Base-by-base conservation (phyloP, 2,113 vertebrate species). In the Lophius piscatorius region DNA sequence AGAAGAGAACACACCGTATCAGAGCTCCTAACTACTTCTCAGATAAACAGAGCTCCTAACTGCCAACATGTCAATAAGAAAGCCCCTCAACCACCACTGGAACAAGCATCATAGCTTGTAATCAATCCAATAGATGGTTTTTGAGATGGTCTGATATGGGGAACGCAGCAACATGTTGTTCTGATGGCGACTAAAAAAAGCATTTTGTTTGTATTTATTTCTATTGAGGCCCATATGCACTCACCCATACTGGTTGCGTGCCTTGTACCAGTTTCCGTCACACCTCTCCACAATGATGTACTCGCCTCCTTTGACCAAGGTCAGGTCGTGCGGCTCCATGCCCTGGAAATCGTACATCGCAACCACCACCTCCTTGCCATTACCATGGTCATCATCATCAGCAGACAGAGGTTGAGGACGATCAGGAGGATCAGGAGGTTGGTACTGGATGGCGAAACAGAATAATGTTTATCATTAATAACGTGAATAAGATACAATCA, bases 331-430 rank as follows among this genome's bases (percentile, higher is more conserved):
- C 4, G 87, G 49, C 63, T 98, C 96, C 5, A 87, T 78, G 0
- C 92, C 94, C 1, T 91, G 78, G 70, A 98, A 98, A 77, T 96
- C 92, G 62, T 94, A 98, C 89, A 98, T 91, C 0, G 96, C 95
- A 13, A 97, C 89, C 44, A 95, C 94, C 18, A 93, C 69, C 63
- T 90, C 91, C 65, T 92, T 92, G 1, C 70, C 67, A 0, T 86
- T 72, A 0, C 59, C 87, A 5, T 82, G 89, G 0, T 60, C 31
- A 0, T 56, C 54, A 0, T 39, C 52, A 0, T 46, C 55, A 0
- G 13, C 65, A 9, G 71, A 49, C 44, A 12, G 9, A 3, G 16
- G 51, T 50, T 0, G 82, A 11, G 13, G 88, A 0, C 92, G 91
- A 17, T 81, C 46, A 1, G 91, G 91, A 35, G 87, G 81, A 1